Evolutionary conservation across 1,140 invertebrate species (phyloP).

Genomic region (Sycobia sp.): DNA sequence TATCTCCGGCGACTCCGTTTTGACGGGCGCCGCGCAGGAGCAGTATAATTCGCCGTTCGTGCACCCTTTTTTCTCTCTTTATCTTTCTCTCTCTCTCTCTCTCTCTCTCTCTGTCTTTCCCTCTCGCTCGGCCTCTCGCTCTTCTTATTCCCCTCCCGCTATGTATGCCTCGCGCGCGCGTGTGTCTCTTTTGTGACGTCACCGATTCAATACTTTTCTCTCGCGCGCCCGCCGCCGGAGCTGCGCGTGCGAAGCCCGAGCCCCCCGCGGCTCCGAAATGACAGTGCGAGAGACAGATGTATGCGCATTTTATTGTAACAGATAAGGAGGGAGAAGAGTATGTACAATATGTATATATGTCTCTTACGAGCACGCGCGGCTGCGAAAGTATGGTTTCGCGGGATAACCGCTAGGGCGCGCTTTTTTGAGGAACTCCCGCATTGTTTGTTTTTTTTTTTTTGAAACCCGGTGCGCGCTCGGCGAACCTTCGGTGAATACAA

Average conservation of each 20-base stretch:
- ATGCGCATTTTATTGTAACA: too few relatives aligned
- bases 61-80: too few relatives aligned
- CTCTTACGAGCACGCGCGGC: not conserved
- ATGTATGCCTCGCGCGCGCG: slow-evolving; percentile 28
- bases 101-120: not conserved
- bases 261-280: too few relatives aligned
- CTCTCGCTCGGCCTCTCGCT: not conserved
- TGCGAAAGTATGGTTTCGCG: not conserved
- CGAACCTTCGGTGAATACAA: too few relatives aligned
- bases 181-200: slow-evolving; percentile 62
- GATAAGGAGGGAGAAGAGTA: not conserved
- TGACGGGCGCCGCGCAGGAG: too few relatives aligned
- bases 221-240: not conserved
- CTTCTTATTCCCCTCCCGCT: not conserved
- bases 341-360: too few relatives aligned
- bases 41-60: too few relatives aligned
- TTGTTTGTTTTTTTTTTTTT: too few relatives aligned
- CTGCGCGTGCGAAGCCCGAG: not conserved
- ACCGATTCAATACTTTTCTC: slow-evolving; percentile 61
- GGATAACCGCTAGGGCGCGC: slow-evolving; percentile 27
- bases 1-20: too few relatives aligned
- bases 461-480: too few relatives aligned
- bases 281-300: too few relatives aligned
- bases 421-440: slow-evolving; percentile 16
- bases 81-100: not conserved